A percentile compares a stretch with the other conserved stretches of the same genome.
Conservation (phyloP, 2,113 vertebrate species). For the Neofelis nebulosa region DNA sequence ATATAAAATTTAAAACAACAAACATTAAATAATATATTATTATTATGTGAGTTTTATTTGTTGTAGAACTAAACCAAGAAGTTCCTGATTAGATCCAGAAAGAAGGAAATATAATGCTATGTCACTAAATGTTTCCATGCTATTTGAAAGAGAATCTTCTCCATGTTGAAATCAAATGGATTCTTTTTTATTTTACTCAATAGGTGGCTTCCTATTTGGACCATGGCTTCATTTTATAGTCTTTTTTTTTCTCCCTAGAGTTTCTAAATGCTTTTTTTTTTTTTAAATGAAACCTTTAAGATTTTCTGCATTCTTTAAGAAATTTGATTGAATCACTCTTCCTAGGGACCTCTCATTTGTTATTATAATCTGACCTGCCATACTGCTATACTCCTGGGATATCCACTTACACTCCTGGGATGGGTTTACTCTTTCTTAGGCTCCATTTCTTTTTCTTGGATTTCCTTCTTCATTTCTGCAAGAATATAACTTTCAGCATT, state of each 20-base stretch:
- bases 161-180: background rate
- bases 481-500: background rate
- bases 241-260: background rate
- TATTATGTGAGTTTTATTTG: background rate
- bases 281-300: background rate
- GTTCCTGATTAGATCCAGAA: background rate
- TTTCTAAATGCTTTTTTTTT: slow-evolving; percentile 14
- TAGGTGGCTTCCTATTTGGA: background rate
- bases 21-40: background rate
- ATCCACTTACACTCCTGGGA: background rate
- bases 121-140: background rate
- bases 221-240: background rate
- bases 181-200: background rate
- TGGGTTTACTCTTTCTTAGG: background rate
- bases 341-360: background rate
- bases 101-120: background rate
- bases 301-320: background rate
- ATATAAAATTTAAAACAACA: background rate
- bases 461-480: background rate
- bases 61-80: background rate
- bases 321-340: background rate
- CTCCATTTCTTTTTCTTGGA: background rate
- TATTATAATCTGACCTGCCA: background rate
- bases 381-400: background rate
- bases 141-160: background rate